These are phyloP conservation scores for Dendrolimus houi DNA, from an alignment of 2,888 invertebrate genomes.

Conservation along the genomic window DNA sequence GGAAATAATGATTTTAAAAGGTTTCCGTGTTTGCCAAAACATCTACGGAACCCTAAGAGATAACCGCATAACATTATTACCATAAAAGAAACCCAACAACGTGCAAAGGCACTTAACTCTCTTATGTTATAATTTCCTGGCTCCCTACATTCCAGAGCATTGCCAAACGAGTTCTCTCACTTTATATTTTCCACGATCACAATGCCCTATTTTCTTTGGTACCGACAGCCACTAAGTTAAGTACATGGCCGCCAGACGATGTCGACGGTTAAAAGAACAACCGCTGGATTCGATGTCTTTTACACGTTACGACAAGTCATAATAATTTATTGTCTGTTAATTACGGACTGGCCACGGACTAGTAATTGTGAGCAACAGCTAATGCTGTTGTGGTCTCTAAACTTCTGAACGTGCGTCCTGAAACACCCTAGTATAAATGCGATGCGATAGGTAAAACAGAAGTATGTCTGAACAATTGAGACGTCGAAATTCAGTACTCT, in stretches of 20 bases:
- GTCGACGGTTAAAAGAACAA: slow-evolving; percentile 3
- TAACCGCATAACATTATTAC: background rate
- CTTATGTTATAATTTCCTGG: background rate
- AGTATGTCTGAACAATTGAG: no score
- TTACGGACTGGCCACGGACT: no score
- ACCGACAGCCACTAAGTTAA: slow-evolving; percentile 5
- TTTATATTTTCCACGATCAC: background rate
- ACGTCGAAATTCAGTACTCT: no score
- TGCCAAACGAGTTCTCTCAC: background rate
- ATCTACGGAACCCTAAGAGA: background rate
- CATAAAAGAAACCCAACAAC: background rate
- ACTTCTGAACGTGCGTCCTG: no score
- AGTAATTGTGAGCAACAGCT: no score
- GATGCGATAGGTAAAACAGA: no score
- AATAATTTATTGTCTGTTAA: no score
- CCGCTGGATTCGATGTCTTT: background rate
- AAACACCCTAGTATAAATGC: no score
- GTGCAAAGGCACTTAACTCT: background rate
- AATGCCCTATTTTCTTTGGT: background rate
- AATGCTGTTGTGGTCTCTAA: no score
- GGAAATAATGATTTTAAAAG: background rate
- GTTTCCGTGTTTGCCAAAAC: background rate
- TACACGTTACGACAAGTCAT: no score
- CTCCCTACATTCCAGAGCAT: background rate
- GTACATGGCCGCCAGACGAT: slow-evolving; percentile 1